Percentiles rank a stretch among this genome's conserved stretches.
These are phyloP conservation scores for Drosophila meridionalis DNA, from an alignment of 2,888 invertebrate species.

Conservation along the genomic window DNA sequence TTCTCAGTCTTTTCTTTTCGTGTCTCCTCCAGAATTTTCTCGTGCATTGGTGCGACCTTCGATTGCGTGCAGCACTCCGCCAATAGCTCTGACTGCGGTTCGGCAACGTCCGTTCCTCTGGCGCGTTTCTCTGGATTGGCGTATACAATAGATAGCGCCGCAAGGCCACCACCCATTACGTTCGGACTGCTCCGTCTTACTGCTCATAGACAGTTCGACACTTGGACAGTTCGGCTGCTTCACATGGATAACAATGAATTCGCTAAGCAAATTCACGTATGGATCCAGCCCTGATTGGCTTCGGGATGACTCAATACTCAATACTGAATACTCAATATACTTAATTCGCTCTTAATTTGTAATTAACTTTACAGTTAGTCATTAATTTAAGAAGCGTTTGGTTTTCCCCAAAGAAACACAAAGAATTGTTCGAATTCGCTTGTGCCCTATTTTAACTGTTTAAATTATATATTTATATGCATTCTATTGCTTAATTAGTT, in stretches of 20 bases:
- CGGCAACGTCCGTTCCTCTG: constrained; percentile 17
- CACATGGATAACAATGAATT: constrained; percentile 16
- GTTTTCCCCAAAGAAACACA: constrained; percentile 58
- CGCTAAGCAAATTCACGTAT: not conserved
- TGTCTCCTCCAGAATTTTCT: constrained; percentile 77
- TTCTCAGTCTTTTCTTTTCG: constrained; percentile 72
- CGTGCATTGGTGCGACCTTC: constrained; percentile 76
- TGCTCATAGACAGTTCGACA: constrained; percentile 34
- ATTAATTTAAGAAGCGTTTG: constrained; percentile 66
- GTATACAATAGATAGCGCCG: constrained; percentile 76
- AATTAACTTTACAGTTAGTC: constrained; percentile 19
- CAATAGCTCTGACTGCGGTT: constrained; percentile 28
- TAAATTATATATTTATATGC: constrained; percentile 32
- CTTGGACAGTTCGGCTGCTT: not conserved
- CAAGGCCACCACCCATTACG: constrained; percentile 85
- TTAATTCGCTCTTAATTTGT: constrained; percentile 14
- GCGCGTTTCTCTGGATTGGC: constrained; percentile 45
- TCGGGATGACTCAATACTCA: not conserved
- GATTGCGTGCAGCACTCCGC: constrained; percentile 22
- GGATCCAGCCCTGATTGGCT: not conserved
- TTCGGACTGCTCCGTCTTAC: constrained; percentile 54
- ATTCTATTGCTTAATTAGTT: constrained; percentile 44
- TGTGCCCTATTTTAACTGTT: constrained; percentile 30
- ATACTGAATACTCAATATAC: not conserved
- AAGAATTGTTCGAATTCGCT: constrained; percentile 19